Conservation (phyloP, 2,797 vertebrate species). For the Chloroceryle amazona region DNA sequence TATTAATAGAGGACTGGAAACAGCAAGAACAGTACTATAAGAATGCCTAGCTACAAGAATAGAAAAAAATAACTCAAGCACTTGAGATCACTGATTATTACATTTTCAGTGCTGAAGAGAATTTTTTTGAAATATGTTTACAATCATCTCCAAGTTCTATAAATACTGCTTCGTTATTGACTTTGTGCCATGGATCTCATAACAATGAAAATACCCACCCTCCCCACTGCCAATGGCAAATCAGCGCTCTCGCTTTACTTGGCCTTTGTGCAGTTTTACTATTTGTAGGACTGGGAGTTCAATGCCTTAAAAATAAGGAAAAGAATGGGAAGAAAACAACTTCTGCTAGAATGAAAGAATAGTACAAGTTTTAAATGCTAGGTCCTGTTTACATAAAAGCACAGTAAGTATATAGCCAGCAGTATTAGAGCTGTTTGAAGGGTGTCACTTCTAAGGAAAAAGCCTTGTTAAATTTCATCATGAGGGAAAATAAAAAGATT, state of each 20-base stretch:
- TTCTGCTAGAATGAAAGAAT: not conserved
- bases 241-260: not conserved
- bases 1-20: conserved; percentile 4
- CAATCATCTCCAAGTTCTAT: conserved; percentile 49
- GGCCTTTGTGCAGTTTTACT: not conserved
- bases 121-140: conserved; percentile 57
- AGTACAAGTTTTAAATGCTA: not conserved
- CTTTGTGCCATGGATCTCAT: conserved; percentile 36
- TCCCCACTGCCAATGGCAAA: conserved; percentile 26
- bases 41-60: not conserved
- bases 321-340: conserved; percentile 17
- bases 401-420: not conserved
- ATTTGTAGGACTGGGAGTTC: conserved; percentile 2
- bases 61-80: conserved; percentile 23
- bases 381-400: not conserved
- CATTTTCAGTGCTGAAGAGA: conserved; percentile 36
- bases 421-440: not conserved
- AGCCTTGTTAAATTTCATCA: not conserved
- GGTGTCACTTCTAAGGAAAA: not conserved
- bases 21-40: not conserved
- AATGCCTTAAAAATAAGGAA: conserved; percentile 44
- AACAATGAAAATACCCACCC: not conserved
- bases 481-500: not conserved
- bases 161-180: conserved; percentile 65
- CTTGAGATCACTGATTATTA: conserved; percentile 54